phyloP scores from a whole-genome alignment of 35 echinoderm and acorn worm genomes.

The Ophiothrix spiculata region DNA sequence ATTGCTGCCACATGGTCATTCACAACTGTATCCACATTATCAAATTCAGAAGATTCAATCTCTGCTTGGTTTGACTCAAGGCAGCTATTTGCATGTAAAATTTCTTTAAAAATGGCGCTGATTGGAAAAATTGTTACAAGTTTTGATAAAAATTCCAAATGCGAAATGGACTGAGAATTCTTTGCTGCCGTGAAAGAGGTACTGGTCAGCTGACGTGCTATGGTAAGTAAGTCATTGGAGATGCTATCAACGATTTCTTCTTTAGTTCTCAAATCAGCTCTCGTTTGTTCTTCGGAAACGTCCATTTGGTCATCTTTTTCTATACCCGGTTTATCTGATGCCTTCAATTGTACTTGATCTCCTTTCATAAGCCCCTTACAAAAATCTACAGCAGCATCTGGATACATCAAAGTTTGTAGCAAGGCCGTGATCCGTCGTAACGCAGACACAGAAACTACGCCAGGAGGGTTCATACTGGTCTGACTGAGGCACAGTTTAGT shows the following conservation, averaged over 20 bases:
- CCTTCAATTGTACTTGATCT: too few species aligned
- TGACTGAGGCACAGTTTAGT: slow-evolving; percentile 43
- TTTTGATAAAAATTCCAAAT: slow-evolving; percentile 5
- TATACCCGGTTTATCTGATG: too few species aligned
- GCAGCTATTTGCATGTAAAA: not conserved
- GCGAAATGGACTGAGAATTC: not conserved
- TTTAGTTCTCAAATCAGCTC: not conserved
- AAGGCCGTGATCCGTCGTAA: slow-evolving; percentile 13
- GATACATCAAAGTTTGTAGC: not conserved
- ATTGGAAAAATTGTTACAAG: slow-evolving; percentile 5
- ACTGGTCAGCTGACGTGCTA: not conserved
- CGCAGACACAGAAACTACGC: not conserved
- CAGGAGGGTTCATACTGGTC: not conserved
- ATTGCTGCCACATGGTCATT: not conserved
- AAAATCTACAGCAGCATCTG: too few species aligned
- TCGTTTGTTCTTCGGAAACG: not conserved
- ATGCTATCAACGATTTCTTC: not conserved
- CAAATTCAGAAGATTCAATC: not conserved
- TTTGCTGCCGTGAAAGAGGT: not conserved
- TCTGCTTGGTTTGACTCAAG: not conserved
- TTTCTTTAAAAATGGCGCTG: slow-evolving; percentile 10
- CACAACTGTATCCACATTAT: not conserved
- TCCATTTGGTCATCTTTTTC: not conserved
- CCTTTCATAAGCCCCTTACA: too few species aligned
- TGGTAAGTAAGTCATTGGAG: not conserved